These are phyloP conservation scores for Alligator mississippiensis DNA, from an alignment of 2,113 vertebrate species.

Conservation along the genomic window DNA sequence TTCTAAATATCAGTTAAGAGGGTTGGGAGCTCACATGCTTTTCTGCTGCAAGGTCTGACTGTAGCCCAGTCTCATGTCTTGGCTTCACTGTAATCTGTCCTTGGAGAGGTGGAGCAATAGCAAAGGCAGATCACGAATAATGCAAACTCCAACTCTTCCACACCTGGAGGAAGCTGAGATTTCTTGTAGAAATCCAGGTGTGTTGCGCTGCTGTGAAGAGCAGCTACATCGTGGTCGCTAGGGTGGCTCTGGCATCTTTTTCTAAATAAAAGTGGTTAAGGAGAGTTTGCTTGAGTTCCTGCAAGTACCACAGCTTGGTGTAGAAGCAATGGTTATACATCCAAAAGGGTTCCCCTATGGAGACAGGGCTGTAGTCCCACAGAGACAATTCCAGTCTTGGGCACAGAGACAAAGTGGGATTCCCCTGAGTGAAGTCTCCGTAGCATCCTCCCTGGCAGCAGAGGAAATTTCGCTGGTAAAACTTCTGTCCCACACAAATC, in stretches of 20 bases:
- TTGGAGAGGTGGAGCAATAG: not conserved
- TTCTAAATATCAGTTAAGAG: not conserved
- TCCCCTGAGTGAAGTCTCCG: constrained; percentile 74
- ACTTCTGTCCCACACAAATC: constrained; percentile 53
- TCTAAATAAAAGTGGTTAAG: not conserved
- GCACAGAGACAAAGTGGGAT: constrained; percentile 56
- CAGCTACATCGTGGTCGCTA: not conserved
- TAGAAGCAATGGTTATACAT: not conserved
- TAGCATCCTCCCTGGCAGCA: constrained; percentile 51
- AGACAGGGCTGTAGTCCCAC: constrained; percentile 1
- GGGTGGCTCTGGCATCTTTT: not conserved
- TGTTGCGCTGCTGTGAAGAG: not conserved
- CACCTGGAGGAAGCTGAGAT: not conserved
- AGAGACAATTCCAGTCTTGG: constrained; percentile 23
- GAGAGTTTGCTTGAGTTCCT: constrained; percentile 3
- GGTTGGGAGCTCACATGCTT: not conserved
- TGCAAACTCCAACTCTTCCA: not conserved
- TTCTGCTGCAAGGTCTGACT: not conserved
- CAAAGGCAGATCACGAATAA: not conserved
- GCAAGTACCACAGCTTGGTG: constrained; percentile 14
- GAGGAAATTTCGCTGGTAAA: constrained; percentile 58
- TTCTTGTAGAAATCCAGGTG: not conserved
- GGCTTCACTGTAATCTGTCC: too few species aligned
- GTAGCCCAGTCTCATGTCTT: not conserved
- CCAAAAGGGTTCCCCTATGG: not conserved